Evolutionary conservation across 2,888 invertebrate genomes (phyloP), one percentile per base, ranked within the genome.

Genomic region (Limnephilus auricula): DNA sequence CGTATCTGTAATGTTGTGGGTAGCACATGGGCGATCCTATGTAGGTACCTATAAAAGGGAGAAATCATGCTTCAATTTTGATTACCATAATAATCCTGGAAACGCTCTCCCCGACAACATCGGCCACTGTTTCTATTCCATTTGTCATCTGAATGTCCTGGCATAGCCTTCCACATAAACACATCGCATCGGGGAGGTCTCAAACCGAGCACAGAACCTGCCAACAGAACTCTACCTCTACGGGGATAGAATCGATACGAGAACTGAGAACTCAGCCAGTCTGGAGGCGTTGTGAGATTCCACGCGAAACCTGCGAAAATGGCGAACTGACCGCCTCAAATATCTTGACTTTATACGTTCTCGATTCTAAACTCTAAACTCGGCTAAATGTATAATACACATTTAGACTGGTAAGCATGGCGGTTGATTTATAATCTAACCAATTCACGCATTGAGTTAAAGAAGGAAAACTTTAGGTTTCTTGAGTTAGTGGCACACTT

Each of bases 181-280:
- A 86, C 86, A 86, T 45, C 45, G 86, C 31, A 31, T 32, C 65
- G 31, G 78, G 78, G 34, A 32, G 65, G 34, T 25, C 37, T 34
- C 87, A n/a, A 79, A 79, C 31, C 34, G 78, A 78, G 87, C 78
- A 32, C 31, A 88, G 78, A 88, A 86, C 82, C 32, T 82, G 32
- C 82, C 34, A 15, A 82, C 82, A 65, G 65, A 65, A 65, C 65
- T 65, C 85, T 37, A 65, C 87, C 65, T 65, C 65, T 10, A 32
- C 87, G 65, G 87, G 32, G 45, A 65, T 78, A 78, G 87, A 78
- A 88, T 88, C 87, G 78, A 88, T 88, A 88, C 78, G 32, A 34
- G 85, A 65, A 65, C 18, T 50, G 18, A 40, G 40, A 40, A 25
- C 40, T 45, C 50, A 34, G 30, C 34, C 15, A 34, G 82, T 45